Evolutionary conservation across 2,888 invertebrate genomes (phyloP), one percentile per base, ranked within the genome.

Genomic region (Seira ritae): DNA sequence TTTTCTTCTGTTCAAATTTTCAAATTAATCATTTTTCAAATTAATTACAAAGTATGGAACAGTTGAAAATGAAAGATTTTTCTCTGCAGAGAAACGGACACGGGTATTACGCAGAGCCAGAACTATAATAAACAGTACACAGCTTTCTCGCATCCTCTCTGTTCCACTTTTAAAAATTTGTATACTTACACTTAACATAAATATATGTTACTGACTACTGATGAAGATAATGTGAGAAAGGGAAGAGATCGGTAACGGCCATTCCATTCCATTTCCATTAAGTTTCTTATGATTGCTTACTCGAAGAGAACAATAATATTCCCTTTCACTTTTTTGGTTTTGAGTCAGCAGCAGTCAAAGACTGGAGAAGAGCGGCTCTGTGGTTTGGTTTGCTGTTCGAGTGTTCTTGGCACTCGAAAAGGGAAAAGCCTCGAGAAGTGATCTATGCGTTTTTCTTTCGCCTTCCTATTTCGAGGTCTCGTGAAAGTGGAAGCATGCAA

Each of bases 21-120:
- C n/a, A n/a, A n/a, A 80, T 80, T 73, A 80, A 80, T 80, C 80
- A 80, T 80, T 31, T 80, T 80, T 73, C 73, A 60, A 73, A 80
- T 80, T 80, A 78, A 83, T 72, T 76, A 77, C 70, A 60, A 42
- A 60, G 19, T 17, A 12, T 12, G 23, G 24, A 69, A 15, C 15
- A 42, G 50, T 8, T 15, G 17, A 71, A 42, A 22, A 46, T 10
- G 19, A 71, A 50, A 71, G 31, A 66, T n/a, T 17, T 62, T 15
- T 19, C 1, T n/a, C 66, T n/a, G 23, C 2, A 20, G 66, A 23
- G 22, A 15, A 15, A 23, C 3, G 15, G 66, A 8, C 31, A 8
- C 31, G 31, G 31, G 31, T 31, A 31, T 4, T 31, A 31, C n/a
- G 19, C 23, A 70, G 62, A 68, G 77, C 20, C 46, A 37, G 50